phyloP scores from a whole-genome alignment of 1,140 invertebrate genomes.

The Cotesia chilonis region DNA sequence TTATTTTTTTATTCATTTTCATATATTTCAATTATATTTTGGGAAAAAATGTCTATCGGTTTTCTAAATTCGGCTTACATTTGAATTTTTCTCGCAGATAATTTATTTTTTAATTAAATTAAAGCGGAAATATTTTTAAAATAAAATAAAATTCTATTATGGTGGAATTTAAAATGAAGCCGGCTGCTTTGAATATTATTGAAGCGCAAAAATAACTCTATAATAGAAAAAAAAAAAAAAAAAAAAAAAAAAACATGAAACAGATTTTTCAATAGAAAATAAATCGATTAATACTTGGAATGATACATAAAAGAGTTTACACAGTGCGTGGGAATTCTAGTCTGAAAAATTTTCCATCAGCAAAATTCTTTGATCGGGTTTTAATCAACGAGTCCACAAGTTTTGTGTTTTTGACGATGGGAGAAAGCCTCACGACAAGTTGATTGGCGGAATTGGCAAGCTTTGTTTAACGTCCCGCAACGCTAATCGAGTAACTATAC shows the following conservation, averaged over 20 bases:
- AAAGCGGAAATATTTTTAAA: too few species aligned
- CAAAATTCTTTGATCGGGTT: constrained; percentile 33
- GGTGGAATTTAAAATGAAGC: too few species aligned
- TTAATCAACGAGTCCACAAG: constrained; percentile 30
- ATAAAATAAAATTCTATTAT: too few species aligned
- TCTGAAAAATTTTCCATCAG: background rate
- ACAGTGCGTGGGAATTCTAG: background rate
- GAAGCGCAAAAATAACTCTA: too few species aligned
- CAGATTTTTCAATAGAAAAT: background rate
- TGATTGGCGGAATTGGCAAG: constrained; percentile 32
- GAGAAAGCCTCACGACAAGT: constrained; percentile 10
- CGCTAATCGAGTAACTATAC: constrained; percentile 18
- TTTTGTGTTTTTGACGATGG: constrained; percentile 13
- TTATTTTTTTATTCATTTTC: background rate
- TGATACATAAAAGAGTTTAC: background rate
- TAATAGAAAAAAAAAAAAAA: too few species aligned
- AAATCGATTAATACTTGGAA: background rate
- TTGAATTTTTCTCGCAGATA: too few species aligned
- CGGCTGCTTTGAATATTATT: background rate
- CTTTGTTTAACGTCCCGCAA: constrained; percentile 36
- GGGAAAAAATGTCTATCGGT: too few species aligned
- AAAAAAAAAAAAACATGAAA: too few species aligned
- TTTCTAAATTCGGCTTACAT: too few species aligned
- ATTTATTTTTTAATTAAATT: too few species aligned
- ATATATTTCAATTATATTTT: background rate